Base-by-base conservation (phyloP, 2,797 vertebrate species). In the Anguilla obscura region DNA sequence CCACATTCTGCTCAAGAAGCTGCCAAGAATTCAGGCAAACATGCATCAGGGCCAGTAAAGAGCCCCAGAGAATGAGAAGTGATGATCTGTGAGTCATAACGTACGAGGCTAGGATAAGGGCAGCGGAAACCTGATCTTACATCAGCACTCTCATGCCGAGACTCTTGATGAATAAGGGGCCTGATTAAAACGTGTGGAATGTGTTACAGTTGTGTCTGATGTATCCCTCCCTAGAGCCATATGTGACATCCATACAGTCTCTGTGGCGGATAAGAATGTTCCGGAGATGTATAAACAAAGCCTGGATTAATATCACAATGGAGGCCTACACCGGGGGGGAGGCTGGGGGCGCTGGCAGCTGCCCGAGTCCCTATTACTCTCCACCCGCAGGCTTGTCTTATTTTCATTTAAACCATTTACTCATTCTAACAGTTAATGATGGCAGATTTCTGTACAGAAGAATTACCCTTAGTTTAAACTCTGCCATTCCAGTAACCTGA, bases 261-360 rank as follows among this genome's bases (percentile, higher is more conserved):
- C 24, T 33, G 30, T 9, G 0, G 87, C 88, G 89, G 92, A 88
- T 91, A 89, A 93, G 89, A 89, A 85, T 80, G 82, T 88, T 91
- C 92, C 90, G 89, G 88, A 54, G 88, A 76, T 82, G 88, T 90
- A 89, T 90, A 90, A 92, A 93, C 87, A 90, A 90, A 91, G 92
- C 91, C 92, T 92, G 89, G 87, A 91, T 86, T 94, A 91, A 94
- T 90, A 92, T 93, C 92, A 90, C 88, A 91, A 69, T 18, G 18
- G 36, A 52, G 84, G 60, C 63, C 27, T 4, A 16, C 24, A 0
- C 79, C 1, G 27, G 74, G 36, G 48, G 40, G 14, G 10, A 14
- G 87, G 33, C 91, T 86, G 90, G 92, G 90, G 89, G 69, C 63
- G 88, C 90, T 88, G 87, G 93, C 92, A 92, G 88, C 85, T 88